Evolutionary conservation across 2,113 vertebrate genomes (phyloP).

Genomic region (Upupa epops): DNA sequence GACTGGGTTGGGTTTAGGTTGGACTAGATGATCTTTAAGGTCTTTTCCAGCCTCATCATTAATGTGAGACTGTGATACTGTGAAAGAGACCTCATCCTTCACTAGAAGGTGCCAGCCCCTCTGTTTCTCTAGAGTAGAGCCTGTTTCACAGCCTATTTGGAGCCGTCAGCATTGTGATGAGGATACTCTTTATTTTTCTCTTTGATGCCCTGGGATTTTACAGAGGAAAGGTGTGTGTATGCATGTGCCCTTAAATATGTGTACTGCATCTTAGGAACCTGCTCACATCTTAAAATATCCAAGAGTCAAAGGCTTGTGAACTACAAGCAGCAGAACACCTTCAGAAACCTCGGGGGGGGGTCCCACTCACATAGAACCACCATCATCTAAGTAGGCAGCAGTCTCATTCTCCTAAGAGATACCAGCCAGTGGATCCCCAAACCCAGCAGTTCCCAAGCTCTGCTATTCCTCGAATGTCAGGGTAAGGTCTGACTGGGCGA

Average conservation of each 20-base stretch:
- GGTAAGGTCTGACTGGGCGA: not conserved
- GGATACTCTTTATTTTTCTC: not conserved
- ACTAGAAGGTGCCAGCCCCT: no score
- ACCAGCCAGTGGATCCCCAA: not conserved
- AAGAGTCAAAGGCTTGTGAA: not conserved
- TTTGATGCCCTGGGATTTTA: not conserved
- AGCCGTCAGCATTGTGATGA: not conserved
- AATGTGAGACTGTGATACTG: no score
- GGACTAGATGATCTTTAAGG: no score
- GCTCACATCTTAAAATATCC: accelerated
- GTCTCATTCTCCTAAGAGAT: not conserved
- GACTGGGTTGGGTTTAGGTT: no score
- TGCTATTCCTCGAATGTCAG: not conserved
- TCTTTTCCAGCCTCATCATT: no score
- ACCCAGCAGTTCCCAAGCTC: not conserved
- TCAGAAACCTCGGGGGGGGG: not conserved
- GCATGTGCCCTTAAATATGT: not conserved
- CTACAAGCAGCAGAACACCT: not conserved
- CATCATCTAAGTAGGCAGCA: not conserved
- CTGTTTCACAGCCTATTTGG: no score
- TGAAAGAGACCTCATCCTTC: no score
- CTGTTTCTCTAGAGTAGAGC: no score
- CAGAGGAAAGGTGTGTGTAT: not conserved
- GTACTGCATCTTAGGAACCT: not conserved
- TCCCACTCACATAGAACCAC: not conserved